Conservation (phyloP, 2,888 invertebrate genomes). For the Nemotelus pantherinus region DNA sequence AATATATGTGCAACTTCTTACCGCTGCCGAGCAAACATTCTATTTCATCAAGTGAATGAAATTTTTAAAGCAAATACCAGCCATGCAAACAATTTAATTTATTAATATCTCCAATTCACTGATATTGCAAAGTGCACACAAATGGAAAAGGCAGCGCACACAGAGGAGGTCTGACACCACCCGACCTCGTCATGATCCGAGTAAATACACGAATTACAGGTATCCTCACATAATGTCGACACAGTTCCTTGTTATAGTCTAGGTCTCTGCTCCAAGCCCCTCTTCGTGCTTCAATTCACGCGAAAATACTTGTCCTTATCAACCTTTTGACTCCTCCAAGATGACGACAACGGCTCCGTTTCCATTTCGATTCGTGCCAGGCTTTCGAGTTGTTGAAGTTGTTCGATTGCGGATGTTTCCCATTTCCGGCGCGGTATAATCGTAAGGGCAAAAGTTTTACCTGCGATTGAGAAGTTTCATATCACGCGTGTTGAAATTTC, state of each 20-base stretch:
- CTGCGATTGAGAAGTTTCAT: constrained; percentile 38
- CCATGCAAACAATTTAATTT: constrained; percentile 24
- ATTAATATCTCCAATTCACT: constrained; percentile 28
- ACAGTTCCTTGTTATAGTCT: no score
- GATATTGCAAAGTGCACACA: not conserved
- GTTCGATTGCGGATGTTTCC: constrained; percentile 36
- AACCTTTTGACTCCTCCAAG: not conserved
- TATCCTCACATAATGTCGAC: no score
- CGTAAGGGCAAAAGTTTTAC: constrained; percentile 30
- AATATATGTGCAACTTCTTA: not conserved
- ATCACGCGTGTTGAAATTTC: constrained; percentile 38
- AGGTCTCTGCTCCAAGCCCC: not conserved
- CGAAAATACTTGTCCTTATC: not conserved
- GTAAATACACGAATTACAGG: no score
- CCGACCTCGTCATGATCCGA: no score
- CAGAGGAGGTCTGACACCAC: no score
- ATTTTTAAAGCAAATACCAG: not conserved
- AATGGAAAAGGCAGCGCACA: no score
- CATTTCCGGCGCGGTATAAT: constrained; percentile 27
- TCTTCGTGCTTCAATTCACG: not conserved
- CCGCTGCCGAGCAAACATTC: not conserved
- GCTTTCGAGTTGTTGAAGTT: not conserved
- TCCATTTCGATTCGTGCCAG: not conserved
- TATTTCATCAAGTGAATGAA: not conserved
- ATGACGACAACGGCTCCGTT: not conserved